Evolutionary conservation across 2,113 vertebrate genomes (phyloP).

Genomic region (Tachysurus fulvidraco): DNA sequence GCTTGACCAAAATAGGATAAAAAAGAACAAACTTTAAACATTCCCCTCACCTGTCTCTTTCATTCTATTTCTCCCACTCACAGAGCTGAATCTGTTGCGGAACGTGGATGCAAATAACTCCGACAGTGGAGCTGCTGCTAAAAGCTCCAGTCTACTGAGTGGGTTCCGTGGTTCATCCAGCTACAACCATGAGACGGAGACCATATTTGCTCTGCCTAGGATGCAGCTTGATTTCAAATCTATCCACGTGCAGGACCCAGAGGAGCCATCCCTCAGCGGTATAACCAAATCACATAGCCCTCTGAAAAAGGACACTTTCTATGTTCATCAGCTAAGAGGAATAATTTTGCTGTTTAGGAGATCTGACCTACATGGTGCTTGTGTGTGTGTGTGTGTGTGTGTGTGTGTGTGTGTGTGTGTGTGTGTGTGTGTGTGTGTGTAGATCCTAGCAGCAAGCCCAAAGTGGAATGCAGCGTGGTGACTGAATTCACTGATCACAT

Average conservation of each 20-base stretch:
- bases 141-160: slow-evolving; percentile 88
- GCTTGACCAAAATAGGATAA: neutral
- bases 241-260: slow-evolving; percentile 93
- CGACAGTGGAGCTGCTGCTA: slow-evolving; percentile 84
- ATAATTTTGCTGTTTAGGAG: neutral
- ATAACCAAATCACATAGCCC: neutral
- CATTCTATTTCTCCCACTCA: neutral
- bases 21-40: neutral
- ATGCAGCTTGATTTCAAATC: slow-evolving; percentile 99
- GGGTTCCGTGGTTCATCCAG: slow-evolving; percentile 89
- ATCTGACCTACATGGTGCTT: neutral
- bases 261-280: slow-evolving; percentile 91
- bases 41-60: neutral
- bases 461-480: slow-evolving; percentile 97
- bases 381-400: neutral
- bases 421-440: slow-evolving; percentile 42
- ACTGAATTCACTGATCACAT: slow-evolving; percentile 99
- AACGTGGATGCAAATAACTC: slow-evolving; percentile 92
- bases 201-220: slow-evolving; percentile 95
- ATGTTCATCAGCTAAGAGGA: neutral
- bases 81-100: slow-evolving; percentile 90
- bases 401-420: neutral
- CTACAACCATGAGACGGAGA: slow-evolving; percentile 98
- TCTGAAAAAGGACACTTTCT: neutral
- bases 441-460: slow-evolving; percentile 90